These are phyloP conservation scores for Apodemus speciosus DNA, from an alignment of 2,113 vertebrate genomes.

Conservation along the genomic window DNA sequence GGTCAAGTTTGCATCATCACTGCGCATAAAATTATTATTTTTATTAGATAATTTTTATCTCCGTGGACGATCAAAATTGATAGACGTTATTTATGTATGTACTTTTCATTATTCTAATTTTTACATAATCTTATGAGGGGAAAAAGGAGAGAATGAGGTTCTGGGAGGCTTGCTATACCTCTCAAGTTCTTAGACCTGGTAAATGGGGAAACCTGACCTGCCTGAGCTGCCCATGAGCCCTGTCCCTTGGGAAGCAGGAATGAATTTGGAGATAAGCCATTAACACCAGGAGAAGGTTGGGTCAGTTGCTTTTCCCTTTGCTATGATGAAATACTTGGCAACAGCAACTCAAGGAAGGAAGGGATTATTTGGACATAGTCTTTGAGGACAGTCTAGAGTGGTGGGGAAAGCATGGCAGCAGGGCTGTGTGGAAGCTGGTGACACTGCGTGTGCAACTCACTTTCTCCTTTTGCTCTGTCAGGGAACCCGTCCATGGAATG, in stretches of 20 bases:
- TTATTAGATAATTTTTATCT: background rate
- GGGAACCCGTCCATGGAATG: too few species aligned
- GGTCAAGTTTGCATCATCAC: background rate
- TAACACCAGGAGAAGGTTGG: background rate
- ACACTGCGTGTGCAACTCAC: background rate
- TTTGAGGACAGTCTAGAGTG: background rate
- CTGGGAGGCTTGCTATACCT: background rate
- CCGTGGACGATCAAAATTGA: conserved; percentile 8
- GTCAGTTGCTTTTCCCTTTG: background rate
- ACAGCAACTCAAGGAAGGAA: background rate
- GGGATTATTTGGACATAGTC: too few species aligned
- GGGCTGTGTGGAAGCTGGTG: background rate
- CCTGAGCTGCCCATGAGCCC: background rate
- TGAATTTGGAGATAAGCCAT: background rate
- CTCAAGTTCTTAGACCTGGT: background rate
- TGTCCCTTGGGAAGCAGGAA: background rate
- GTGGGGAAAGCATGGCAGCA: background rate
- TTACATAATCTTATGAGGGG: background rate
- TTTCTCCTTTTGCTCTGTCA: background rate
- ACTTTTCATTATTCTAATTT: background rate
- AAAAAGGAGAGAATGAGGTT: background rate
- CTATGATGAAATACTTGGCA: background rate
- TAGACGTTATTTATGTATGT: background rate
- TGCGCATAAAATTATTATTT: conserved; percentile 15
- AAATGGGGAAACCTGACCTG: background rate